Evolutionary conservation across 2,113 vertebrate species (phyloP), one percentile per base, ranked within the genome.

Genomic region (Campylomormyrus numenius): DNA sequence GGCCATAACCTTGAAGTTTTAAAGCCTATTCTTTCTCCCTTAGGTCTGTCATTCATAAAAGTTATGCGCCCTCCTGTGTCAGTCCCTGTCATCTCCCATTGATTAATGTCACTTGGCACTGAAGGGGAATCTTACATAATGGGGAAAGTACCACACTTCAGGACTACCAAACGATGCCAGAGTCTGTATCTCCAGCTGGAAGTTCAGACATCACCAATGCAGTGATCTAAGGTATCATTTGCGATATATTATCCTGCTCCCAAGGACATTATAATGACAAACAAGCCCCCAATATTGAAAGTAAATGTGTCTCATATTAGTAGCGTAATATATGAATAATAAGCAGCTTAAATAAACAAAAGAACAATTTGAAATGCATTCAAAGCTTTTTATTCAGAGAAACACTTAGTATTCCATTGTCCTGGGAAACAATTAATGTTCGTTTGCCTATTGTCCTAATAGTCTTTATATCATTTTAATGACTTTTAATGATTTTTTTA

Each of bases 401-500:
- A 89, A 50, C 70, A 50, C 31, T 89, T 77, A 21, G 88, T 27
- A 77, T 49, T 66, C 17, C n/a, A 74, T 21, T 77, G 46, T 66
- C 62, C 88, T 48, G 45, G 45, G 24, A 74, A 50, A 70, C 62
- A 70, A 70, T 70, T 70, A 70, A 70, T 80, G 35, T 42, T 42
- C 15, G 31, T 31, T 80, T 42, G 6, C 35, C 74, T 80, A 80
- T 35, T 80, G 31, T 42, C 13, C 74, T 89, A 80, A 77, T 52
- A 39, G 49, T n/a, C 70, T 77, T 24, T 89, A 48, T 48, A 52
- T 89, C 88, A 89, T 52, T n/a, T 80, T 89, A 89, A 83, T 89
- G 15, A 11, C 70, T 17, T 52, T 89, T 45, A 80, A 80, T 89
- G 70, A 80, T 80, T 89, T 89, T 89, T 35, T 52, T 39, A 49